Evolutionary conservation across 2,888 invertebrate species (phyloP).

Genomic region (Cantharis flavilabris): DNA sequence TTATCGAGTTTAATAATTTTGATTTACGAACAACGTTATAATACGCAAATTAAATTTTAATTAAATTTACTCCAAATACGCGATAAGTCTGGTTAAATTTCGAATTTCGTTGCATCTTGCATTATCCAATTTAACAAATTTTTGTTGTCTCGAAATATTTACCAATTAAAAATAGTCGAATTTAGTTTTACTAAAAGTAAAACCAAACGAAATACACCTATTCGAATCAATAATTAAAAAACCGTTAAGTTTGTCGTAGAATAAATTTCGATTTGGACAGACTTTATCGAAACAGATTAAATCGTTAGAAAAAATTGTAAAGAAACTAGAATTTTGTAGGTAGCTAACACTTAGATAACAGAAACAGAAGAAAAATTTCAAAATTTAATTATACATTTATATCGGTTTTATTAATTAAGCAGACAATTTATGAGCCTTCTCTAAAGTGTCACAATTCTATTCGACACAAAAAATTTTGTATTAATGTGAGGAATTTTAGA

Average conservation of each 20-base stretch:
- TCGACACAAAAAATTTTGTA: not conserved
- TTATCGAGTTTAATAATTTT: not conserved
- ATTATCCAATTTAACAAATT: not conserved
- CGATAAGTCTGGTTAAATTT: not conserved
- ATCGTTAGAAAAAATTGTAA: not conserved
- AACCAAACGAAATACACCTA: not conserved
- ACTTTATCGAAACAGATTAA: not conserved
- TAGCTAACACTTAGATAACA: not conserved
- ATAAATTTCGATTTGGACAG: not conserved
- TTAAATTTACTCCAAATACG: not conserved
- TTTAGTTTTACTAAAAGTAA: not conserved
- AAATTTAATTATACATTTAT: not conserved
- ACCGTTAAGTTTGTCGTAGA: not conserved
- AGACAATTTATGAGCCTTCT: not conserved
- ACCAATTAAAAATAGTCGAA: not conserved
- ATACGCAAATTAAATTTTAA: not conserved
- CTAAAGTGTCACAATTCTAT: not conserved
- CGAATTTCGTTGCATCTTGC: not conserved
- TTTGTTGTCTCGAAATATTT: not conserved
- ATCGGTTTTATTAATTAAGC: not conserved
- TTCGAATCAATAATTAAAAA: not conserved
- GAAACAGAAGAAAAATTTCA: not conserved
- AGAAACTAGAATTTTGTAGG: not conserved
- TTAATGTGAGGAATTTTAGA: not conserved
- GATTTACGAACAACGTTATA: not conserved